phyloP scores from a whole-genome alignment of 2,888 invertebrate genomes.

The Luffia ferchaultella region DNA sequence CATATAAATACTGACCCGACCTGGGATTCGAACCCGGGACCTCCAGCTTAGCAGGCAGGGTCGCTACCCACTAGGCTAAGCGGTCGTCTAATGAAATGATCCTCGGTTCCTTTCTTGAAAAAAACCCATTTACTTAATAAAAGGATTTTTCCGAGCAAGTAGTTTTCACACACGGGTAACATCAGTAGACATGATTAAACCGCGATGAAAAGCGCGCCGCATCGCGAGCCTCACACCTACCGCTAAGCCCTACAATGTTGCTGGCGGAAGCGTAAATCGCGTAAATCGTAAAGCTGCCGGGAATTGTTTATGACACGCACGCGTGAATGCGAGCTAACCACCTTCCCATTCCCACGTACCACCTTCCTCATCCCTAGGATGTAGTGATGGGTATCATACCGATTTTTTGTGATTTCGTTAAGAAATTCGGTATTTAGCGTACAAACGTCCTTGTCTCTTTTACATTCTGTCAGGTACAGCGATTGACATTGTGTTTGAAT shows the following conservation, averaged over 20 bases:
- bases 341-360: neutral
- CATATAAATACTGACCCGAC: neutral
- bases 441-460: no score
- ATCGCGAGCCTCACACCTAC: neutral
- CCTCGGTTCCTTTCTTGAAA: neutral
- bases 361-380: no score
- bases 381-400: no score
- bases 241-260: slow-evolving; percentile 27
- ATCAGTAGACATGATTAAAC: neutral
- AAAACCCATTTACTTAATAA: neutral
- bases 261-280: slow-evolving; percentile 38
- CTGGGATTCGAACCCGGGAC: no score
- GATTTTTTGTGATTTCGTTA: no score
- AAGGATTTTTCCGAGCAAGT: neutral
- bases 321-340: slow-evolving; percentile 20
- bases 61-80: no score
- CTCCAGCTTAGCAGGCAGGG: no score
- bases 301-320: slow-evolving; percentile 47
- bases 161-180: neutral
- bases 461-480: no score
- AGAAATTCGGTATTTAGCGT: no score
- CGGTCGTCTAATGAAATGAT: neutral
- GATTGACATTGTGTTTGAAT: no score
- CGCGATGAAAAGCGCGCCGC: neutral
- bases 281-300: slow-evolving; percentile 33